Percentiles rank a stretch among this genome's conserved stretches.
Conservation (phyloP, 2,113 vertebrate species). For the Labrus mixtus region DNA sequence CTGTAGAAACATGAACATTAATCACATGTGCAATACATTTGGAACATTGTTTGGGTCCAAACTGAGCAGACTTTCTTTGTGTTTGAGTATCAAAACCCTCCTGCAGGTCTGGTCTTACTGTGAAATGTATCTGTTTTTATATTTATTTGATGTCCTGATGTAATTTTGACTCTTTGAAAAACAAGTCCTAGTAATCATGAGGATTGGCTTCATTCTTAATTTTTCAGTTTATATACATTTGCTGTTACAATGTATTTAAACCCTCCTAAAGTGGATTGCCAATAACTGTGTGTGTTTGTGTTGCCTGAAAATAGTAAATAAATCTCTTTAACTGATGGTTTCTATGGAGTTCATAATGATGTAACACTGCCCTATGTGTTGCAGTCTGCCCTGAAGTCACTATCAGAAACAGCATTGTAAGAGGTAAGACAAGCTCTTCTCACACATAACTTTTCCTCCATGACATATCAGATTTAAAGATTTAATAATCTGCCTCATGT, state of each 20-base stretch:
- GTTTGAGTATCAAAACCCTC: neutral
- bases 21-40: too few species aligned
- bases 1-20: too few species aligned
- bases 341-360: neutral
- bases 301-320: neutral
- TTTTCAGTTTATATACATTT: too few species aligned
- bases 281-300: neutral
- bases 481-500: neutral
- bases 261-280: too few species aligned
- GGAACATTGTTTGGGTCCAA: neutral
- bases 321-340: neutral
- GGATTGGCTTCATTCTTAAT: neutral
- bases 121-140: neutral
- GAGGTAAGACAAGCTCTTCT: slow-evolving; percentile 69
- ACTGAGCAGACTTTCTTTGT: neutral
- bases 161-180: too few species aligned
- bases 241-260: too few species aligned
- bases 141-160: too few species aligned
- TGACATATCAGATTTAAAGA: too few species aligned
- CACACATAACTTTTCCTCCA: too few species aligned
- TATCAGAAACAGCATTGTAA: slow-evolving; percentile 81
- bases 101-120: neutral
- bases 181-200: too few species aligned
- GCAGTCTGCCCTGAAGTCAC: slow-evolving; percentile 84
- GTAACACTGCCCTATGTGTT: slow-evolving; percentile 57